Evolutionary conservation across 2,113 vertebrate species (phyloP), one percentile per base, ranked within the genome.

Genomic region (Nerophis ophidion): DNA sequence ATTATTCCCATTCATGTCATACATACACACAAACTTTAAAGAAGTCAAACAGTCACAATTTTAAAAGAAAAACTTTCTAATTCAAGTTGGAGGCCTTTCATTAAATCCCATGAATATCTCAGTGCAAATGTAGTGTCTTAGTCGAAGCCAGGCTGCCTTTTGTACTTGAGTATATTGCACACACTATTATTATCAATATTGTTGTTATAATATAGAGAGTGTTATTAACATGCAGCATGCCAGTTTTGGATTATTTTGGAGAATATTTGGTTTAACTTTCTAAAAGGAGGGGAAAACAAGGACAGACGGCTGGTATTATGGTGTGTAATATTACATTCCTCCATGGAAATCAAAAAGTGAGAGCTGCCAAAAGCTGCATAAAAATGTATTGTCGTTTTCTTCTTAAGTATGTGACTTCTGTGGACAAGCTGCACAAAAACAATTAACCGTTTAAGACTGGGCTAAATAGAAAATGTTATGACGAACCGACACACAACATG

Each of bases 201-300:
- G 77, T 60, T 60, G 36, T 48, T 51, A 64, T 26, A 70, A 66
- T 52, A 65, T 77, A 73, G 84, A 59, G 85, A 80, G 65, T 65
- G 50, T 47, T 63, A 61, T 74, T 38, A 66, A 87, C 88, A 82
- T 76, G 82, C 90, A 85, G 77, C 74, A 63, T 94, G 92, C 94
- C 85, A 87, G 78, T 72, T 75, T 75, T 66, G 34, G 79, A 65
- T 62, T 68, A 81, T 67, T 63, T 56, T 66, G 66, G 63, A 44
- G 48, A 63, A 57, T 66, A 74, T 82, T 82, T 77, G 69, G 75
- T 82, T 77, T 55, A 45, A 62, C 66, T 49, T 78, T 45, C 16
- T 58, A 35, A 53, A 53, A 57, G 44, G 33, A 8, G 11, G 33
- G 4, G 34, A 9, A 38, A 26, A 74, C 49, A 60, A 52, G n/a